A percentile compares a stretch with the other conserved stretches of the same genome.
Evolutionary conservation across 1,140 invertebrate genomes (phyloP).

Genomic region (Drosophila aff.): DNA sequence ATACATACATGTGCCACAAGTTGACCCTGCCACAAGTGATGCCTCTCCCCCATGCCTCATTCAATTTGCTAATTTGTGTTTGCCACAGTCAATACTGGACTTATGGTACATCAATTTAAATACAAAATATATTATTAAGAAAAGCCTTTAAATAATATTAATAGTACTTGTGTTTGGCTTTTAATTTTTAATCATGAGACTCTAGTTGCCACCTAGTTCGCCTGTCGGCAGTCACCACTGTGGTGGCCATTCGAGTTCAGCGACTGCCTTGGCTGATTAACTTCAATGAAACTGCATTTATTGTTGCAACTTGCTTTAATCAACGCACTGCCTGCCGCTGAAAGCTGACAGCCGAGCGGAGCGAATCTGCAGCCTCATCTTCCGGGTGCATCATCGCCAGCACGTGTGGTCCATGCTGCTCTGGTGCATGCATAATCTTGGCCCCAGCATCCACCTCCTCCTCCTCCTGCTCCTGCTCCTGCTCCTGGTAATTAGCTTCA

Average conservation of each 20-base stretch:
- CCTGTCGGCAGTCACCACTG: background rate
- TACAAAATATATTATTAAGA: background rate
- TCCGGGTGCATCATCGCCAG: constrained; percentile 66
- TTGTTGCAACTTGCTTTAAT: constrained; percentile 77
- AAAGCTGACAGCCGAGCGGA: constrained; percentile 1
- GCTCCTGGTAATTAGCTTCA: constrained; percentile 72
- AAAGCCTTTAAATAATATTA: too few relatives aligned
- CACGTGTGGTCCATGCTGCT: constrained; percentile 66
- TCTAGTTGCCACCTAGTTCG: background rate
- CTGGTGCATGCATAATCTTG: constrained; percentile 19
- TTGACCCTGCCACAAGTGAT: constrained; percentile 40
- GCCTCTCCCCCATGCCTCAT: constrained; percentile 38
- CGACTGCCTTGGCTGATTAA: constrained; percentile 74
- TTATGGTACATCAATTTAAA: background rate
- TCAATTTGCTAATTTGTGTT: constrained; percentile 66
- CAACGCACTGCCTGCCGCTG: constrained; percentile 44
- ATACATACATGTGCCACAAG: constrained; percentile 25
- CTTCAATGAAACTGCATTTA: constrained; percentile 83
- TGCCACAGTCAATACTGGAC: background rate
- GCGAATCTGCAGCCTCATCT: constrained; percentile 66
- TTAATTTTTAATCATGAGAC: constrained; percentile 1
- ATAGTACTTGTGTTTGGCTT: constrained; percentile 3
- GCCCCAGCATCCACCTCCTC: background rate
- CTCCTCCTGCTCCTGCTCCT: background rate
- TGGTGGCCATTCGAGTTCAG: constrained; percentile 44